A percentile compares a stretch with the other conserved stretches of the same genome.
Evolutionary conservation across 2,113 vertebrate genomes (phyloP).

Genomic region (Picathartes gymnocephalus): DNA sequence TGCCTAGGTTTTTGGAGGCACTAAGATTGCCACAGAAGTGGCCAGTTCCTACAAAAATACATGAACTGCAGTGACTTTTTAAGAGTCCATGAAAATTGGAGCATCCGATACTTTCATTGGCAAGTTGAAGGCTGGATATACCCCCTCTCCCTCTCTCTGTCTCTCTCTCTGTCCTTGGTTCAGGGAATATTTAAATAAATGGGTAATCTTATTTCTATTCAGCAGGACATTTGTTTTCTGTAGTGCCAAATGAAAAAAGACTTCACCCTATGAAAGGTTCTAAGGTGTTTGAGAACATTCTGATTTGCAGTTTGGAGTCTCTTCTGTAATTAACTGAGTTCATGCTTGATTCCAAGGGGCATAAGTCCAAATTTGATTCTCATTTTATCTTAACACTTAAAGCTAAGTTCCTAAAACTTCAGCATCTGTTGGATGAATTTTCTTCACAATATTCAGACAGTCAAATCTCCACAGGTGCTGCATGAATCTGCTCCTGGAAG

Average conservation of each 20-base stretch:
- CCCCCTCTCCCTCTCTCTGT: neutral
- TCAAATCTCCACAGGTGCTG: neutral
- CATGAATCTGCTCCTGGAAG: neutral
- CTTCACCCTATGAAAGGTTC: neutral
- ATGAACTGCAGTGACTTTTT: neutral
- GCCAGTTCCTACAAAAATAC: neutral
- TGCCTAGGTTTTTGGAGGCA: neutral
- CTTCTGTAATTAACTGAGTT: neutral
- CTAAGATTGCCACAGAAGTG: neutral
- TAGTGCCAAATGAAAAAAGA: neutral
- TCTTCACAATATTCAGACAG: neutral
- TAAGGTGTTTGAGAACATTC: neutral
- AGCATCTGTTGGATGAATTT: neutral
- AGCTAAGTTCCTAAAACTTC: neutral
- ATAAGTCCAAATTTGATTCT: neutral
- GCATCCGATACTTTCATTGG: neutral
- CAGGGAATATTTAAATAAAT: neutral
- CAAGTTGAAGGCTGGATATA: neutral
- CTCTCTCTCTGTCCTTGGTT: neutral
- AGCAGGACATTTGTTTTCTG: neutral
- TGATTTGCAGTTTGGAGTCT: neutral
- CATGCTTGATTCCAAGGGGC: neutral
- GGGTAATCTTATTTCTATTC: neutral
- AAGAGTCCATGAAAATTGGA: neutral
- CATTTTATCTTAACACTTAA: neutral